Conservation (phyloP, 2,888 invertebrate genomes). For the Ormyrus thymus region DNA sequence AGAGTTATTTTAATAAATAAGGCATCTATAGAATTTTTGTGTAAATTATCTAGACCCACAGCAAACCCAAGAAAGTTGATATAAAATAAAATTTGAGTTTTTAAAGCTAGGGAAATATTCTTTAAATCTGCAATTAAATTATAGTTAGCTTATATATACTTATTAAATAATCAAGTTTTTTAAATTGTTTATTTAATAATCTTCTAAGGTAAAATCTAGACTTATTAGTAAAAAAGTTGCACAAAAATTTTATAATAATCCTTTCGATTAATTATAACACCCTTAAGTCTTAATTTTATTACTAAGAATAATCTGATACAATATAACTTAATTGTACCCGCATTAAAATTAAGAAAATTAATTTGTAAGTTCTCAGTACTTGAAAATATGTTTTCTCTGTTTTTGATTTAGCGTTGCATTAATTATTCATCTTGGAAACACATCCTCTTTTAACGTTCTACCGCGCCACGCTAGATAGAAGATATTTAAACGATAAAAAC, state of each 20-base stretch:
- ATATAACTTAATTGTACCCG: conserved; percentile 4
- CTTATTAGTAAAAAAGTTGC: not conserved
- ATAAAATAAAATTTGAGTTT: not conserved
- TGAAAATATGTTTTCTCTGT: conserved; percentile 55
- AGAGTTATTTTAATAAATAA: conserved; percentile 30
- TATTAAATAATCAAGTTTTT: not conserved
- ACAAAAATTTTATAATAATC: conserved; percentile 1
- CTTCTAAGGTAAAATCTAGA: not conserved
- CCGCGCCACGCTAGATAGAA: conserved; percentile 52
- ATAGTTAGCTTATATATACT: not conserved
- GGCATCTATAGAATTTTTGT: conserved; percentile 17
- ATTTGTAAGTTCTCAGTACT: conserved; percentile 44
- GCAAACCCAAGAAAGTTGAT: not conserved
- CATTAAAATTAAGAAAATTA: conserved; percentile 41
- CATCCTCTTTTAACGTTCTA: conserved; percentile 52
- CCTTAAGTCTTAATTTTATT: conserved; percentile 36
- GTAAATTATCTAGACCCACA: not conserved
- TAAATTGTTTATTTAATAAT: too few species aligned
- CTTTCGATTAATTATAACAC: conserved; percentile 32
- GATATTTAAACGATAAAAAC: conserved; percentile 44
- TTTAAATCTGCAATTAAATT: not conserved
- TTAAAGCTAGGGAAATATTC: too few species aligned
- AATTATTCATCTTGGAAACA: conserved; percentile 53
- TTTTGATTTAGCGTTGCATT: conserved; percentile 55
- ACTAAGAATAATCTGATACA: too few species aligned